Evolutionary conservation across 2,888 invertebrate species (phyloP).

Genomic region (Eristalis arbustorum): DNA sequence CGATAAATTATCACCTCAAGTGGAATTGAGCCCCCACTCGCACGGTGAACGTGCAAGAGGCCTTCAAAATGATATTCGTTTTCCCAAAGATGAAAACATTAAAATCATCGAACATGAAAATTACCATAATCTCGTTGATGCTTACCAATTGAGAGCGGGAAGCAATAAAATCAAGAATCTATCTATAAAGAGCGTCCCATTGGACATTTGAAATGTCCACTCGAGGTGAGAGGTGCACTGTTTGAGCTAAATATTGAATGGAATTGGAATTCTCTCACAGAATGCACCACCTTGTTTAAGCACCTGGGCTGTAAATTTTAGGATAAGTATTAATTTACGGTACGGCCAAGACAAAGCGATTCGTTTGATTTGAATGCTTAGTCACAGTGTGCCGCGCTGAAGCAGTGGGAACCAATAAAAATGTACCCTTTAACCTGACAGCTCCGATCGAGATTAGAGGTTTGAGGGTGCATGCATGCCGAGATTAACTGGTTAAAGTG

Average conservation of each 20-base stretch:
- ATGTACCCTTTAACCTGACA: conserved; percentile 51
- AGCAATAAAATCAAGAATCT: conserved; percentile 61
- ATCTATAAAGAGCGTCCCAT: conserved; percentile 21
- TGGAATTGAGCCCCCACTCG: conserved; percentile 39
- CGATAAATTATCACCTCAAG: conserved; percentile 68
- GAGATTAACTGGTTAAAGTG: conserved; percentile 32
- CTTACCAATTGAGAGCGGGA: conserved; percentile 55
- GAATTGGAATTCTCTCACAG: conserved; percentile 53
- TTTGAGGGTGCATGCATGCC: conserved; percentile 6
- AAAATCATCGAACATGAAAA: conserved; percentile 60
- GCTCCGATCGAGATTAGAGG: conserved; percentile 32
- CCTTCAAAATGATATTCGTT: conserved; percentile 22
- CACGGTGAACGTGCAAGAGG: conserved; percentile 16
- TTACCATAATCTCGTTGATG: conserved; percentile 64
- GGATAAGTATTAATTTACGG: conserved; percentile 78
- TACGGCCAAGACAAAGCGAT: conserved; percentile 60
- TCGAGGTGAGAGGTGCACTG: conserved; percentile 6
- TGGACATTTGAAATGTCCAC: conserved; percentile 10
- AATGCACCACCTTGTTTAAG: conserved; percentile 8
- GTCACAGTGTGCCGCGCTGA: conserved; percentile 18
- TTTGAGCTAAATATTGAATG: conserved; percentile 31
- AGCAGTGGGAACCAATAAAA: conserved; percentile 56
- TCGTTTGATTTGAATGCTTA: conserved; percentile 65
- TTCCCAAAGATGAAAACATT: conserved; percentile 58
- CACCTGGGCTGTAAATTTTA: conserved; percentile 73